Evolutionary conservation across 2,797 vertebrate genomes (phyloP).

Genomic region (Acanthopagrus latus): DNA sequence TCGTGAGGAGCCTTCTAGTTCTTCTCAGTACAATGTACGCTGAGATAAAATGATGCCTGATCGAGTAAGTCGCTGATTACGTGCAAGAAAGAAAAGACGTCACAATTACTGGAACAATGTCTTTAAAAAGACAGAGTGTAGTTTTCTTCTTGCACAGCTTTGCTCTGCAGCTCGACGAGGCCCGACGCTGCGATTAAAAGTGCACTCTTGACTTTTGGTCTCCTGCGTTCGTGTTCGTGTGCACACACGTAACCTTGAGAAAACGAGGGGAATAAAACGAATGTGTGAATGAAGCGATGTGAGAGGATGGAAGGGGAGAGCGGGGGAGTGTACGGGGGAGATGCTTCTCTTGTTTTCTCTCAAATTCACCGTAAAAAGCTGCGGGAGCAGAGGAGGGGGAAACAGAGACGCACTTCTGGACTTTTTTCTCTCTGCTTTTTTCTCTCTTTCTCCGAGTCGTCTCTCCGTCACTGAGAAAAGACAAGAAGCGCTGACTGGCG

Average conservation of each 20-base stretch:
- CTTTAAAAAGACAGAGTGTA: background rate
- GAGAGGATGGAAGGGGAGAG: conserved; percentile 58
- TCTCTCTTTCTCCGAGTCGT: conserved; percentile 38
- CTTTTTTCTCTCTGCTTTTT: conserved; percentile 81
- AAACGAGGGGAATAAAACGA: conserved; percentile 42
- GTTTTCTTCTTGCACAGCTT: background rate
- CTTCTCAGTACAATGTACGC: background rate
- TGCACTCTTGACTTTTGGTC: background rate
- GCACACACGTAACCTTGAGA: conserved; percentile 26
- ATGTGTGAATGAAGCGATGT: conserved; percentile 64
- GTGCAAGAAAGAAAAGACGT: background rate
- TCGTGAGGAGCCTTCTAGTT: background rate
- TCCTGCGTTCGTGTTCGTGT: background rate
- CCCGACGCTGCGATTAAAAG: background rate
- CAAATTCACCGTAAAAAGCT: conserved; percentile 65
- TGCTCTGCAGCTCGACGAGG: background rate
- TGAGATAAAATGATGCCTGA: background rate
- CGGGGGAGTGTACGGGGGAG: conserved; percentile 75
- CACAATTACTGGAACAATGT: background rate
- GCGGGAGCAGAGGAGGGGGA: conserved; percentile 85
- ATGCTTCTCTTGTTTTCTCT: conserved; percentile 80
- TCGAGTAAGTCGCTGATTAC: background rate
- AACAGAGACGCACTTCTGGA: conserved; percentile 72
- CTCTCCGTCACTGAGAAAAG: conserved; percentile 36
- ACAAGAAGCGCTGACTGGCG: conserved; percentile 30